Evolutionary conservation across 1,140 invertebrate genomes (phyloP).

Genomic region (Drosophila saltans): DNA sequence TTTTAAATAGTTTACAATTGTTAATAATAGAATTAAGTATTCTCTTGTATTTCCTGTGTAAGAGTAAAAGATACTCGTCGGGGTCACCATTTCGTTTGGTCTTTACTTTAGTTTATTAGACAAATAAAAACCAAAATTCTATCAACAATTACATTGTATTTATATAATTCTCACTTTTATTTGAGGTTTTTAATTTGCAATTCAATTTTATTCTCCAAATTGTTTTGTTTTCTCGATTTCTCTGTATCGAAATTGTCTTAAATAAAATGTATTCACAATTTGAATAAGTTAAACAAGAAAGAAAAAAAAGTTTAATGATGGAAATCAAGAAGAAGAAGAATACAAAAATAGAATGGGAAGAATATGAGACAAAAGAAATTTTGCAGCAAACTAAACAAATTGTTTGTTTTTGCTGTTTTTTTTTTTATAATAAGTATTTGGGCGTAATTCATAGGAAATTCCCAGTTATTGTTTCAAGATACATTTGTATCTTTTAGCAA

Average conservation of each 20-base stretch:
- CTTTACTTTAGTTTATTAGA: too few species aligned
- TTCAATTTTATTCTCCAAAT: background rate
- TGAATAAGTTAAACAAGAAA: background rate
- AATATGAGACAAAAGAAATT: slow-evolving; percentile 12
- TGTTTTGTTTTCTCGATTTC: background rate
- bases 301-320: background rate
- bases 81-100: too few species aligned
- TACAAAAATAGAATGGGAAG: slow-evolving; percentile 1
- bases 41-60: too few species aligned
- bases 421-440: background rate
- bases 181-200: too few species aligned
- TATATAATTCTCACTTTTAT: background rate
- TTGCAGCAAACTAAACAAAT: slow-evolving; percentile 14
- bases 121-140: background rate
- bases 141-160: background rate
- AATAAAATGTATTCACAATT: background rate
- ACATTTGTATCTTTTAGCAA: slow-evolving; percentile 11
- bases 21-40: too few species aligned
- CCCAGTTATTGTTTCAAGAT: slow-evolving; percentile 11
- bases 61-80: too few species aligned
- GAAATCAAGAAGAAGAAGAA: background rate
- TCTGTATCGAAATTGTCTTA: background rate
- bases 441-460: slow-evolving; percentile 9
- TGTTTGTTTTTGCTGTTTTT: slow-evolving; percentile 3
- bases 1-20: background rate